Conservation (phyloP, 2,113 vertebrate species). For the Myrmophylax atrothorax region DNA sequence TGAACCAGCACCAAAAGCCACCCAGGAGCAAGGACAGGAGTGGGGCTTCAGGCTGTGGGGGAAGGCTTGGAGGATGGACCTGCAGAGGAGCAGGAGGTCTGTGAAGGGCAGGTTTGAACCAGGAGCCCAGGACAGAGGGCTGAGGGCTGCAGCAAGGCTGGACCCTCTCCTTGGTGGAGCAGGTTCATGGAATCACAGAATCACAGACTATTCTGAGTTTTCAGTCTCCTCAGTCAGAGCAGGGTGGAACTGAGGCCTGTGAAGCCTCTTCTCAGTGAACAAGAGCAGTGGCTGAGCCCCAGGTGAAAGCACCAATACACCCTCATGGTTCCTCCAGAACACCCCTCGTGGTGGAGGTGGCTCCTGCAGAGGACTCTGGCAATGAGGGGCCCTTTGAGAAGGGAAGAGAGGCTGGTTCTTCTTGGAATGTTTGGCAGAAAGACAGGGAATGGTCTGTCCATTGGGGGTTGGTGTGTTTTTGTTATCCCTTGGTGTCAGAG, state of each 20-base stretch:
- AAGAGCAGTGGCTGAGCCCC: background rate
- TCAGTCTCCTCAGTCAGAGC: background rate
- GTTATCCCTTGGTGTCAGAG: background rate
- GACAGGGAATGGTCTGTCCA: rapidly evolving
- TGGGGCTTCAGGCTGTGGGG: background rate
- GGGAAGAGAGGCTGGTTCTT: background rate
- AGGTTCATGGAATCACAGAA: background rate
- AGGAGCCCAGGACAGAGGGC: background rate
- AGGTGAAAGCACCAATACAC: background rate
- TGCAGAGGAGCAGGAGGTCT: background rate
- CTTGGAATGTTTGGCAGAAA: background rate
- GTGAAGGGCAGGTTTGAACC: background rate
- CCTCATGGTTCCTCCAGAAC: background rate
- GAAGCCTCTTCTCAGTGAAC: background rate
- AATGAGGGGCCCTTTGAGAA: background rate
- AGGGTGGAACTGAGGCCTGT: background rate
- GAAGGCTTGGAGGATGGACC: background rate
- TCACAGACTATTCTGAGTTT: background rate
- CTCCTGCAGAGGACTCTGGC: background rate
- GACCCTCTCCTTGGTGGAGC: background rate
- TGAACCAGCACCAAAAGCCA: background rate
- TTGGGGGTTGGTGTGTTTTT: background rate
- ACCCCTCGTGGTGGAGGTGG: background rate
- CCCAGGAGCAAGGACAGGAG: background rate
- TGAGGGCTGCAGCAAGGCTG: background rate